These are phyloP conservation scores for Heliconius nattereri DNA, from an alignment of 1,140 invertebrate genomes.

Conservation along the genomic window DNA sequence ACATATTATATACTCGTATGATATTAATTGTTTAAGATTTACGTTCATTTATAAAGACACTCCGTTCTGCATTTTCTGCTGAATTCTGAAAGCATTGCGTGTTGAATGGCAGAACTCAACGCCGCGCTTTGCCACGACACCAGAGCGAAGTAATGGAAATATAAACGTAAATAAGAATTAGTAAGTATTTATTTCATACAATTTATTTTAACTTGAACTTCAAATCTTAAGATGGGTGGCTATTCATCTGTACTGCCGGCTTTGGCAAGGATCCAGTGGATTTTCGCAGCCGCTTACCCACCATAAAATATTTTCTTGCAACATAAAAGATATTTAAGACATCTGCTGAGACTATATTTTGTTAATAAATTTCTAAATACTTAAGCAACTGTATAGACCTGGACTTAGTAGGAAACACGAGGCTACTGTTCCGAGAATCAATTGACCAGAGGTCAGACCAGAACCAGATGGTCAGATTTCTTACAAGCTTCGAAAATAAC, in stretches of 20 bases:
- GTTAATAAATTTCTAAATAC: background rate
- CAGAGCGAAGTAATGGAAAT: too few relatives aligned
- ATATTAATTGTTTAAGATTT: too few relatives aligned
- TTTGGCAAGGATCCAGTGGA: slow-evolving; percentile 34
- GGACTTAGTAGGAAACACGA: background rate
- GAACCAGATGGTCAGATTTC: background rate
- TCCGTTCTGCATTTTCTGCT: too few relatives aligned
- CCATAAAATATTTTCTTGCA: slow-evolving; percentile 28
- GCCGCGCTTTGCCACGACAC: too few relatives aligned
- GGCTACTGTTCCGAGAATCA: background rate
- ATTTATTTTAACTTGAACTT: slow-evolving; percentile 18
- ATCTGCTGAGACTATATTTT: slow-evolving; percentile 7
- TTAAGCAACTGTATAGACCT: background rate
- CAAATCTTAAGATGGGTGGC: slow-evolving; percentile 19
- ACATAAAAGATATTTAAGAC: slow-evolving; percentile 20
- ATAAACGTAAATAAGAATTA: too few relatives aligned
- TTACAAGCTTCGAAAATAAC: background rate
- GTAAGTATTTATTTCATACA: background rate
- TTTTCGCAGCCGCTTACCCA: slow-evolving; percentile 24
- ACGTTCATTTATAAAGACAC: too few relatives aligned
- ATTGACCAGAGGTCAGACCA: too few relatives aligned
- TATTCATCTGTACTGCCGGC: slow-evolving; percentile 20
- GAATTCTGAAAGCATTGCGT: too few relatives aligned
- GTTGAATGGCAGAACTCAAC: too few relatives aligned
- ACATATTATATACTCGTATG: too few relatives aligned